phyloP scores from a whole-genome alignment of 2,113 vertebrate genomes.

The Peromyscus maniculatus region DNA sequence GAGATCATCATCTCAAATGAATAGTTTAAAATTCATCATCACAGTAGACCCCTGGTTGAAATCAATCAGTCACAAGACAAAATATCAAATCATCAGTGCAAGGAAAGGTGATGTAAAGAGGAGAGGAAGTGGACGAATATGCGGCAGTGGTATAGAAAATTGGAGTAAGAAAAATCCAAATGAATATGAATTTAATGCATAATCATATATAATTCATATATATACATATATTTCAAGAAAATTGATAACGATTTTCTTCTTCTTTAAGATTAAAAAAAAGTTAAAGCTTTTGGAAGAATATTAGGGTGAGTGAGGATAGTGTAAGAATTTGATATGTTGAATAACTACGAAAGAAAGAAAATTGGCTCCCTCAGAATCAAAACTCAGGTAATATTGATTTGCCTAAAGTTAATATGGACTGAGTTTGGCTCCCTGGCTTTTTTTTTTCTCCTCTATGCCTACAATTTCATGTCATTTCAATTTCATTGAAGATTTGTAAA shows the following conservation, averaged over 20 bases:
- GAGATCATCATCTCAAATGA: neutral
- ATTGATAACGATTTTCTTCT: neutral
- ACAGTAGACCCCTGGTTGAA: neutral
- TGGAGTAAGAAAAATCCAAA: neutral
- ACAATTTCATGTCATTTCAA: neutral
- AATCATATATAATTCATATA: neutral
- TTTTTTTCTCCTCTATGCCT: neutral
- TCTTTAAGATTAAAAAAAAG: too few relatives aligned
- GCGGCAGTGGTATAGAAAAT: accelerated
- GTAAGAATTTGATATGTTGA: neutral
- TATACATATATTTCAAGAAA: too few relatives aligned
- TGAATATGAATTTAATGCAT: too few relatives aligned
- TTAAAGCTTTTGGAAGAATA: neutral
- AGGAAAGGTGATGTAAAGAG: neutral
- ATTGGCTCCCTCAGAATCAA: neutral
- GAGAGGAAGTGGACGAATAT: too few relatives aligned
- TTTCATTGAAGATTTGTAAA: constrained; percentile 38
- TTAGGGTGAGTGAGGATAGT: accelerated
- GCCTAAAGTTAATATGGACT: neutral
- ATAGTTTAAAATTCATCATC: neutral
- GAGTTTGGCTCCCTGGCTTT: neutral
- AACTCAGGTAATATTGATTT: neutral
- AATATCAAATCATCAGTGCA: too few relatives aligned
- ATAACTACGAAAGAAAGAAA: neutral
- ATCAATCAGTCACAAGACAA: neutral